Evolutionary conservation across 2,113 vertebrate genomes (phyloP).

Genomic region (Azemiops feae): DNA sequence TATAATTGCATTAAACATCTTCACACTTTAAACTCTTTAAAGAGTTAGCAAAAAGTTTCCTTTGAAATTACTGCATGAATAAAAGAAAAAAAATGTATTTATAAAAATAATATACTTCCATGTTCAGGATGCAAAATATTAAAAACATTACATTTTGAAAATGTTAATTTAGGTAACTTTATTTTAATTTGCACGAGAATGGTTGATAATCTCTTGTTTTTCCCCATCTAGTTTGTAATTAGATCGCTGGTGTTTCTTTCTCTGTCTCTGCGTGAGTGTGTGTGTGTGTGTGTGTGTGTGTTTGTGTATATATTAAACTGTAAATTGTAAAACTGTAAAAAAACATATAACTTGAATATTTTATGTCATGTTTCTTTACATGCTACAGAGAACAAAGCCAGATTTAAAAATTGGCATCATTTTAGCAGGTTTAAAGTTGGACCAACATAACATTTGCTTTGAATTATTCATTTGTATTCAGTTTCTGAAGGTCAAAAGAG

Average conservation of each 20-base stretch:
- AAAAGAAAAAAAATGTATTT: background rate
- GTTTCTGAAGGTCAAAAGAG: constrained; percentile 67
- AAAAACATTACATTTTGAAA: background rate
- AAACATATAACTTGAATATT: background rate
- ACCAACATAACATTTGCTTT: constrained; percentile 58
- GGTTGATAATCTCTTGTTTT: background rate
- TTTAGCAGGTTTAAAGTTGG: constrained; percentile 58
- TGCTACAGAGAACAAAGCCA: constrained; percentile 12
- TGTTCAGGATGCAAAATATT: background rate
- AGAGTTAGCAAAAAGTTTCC: background rate
- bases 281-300: background rate
- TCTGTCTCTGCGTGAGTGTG: too few species aligned
- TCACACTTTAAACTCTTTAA: background rate
- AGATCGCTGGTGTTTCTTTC: background rate
- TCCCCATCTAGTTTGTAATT: constrained; percentile 32
- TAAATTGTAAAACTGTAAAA: background rate
- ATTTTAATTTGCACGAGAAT: background rate
- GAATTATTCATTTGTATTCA: constrained; percentile 75
- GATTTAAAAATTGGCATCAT: constrained; percentile 32
- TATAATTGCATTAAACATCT: background rate
- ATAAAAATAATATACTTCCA: background rate
- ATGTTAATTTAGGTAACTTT: constrained; percentile 10
- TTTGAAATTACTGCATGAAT: background rate
- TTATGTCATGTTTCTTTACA: constrained; percentile 39
- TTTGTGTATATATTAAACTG: background rate